Evolutionary conservation across 2,113 vertebrate genomes (phyloP).

Genomic region (Pithys albifrons): DNA sequence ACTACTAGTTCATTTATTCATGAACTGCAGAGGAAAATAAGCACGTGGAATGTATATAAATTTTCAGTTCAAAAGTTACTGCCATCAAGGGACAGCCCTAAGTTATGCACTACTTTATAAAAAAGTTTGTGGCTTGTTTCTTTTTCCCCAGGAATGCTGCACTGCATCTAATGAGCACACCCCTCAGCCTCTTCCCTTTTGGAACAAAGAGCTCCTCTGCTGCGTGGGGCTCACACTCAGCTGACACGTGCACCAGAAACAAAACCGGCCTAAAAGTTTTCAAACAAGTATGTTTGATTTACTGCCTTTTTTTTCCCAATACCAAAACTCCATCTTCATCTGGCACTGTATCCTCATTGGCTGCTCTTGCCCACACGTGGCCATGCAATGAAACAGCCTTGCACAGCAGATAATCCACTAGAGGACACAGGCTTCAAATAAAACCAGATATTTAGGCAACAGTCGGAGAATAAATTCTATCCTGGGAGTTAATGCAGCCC

Average conservation of each 20-base stretch:
- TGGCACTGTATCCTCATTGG: neutral
- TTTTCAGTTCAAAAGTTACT: slow-evolving; percentile 57
- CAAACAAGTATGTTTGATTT: neutral
- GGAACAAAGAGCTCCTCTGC: neutral
- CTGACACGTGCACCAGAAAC: neutral
- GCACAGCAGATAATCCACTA: neutral
- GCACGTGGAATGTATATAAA: slow-evolving; percentile 48
- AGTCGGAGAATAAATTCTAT: neutral
- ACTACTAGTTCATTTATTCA: slow-evolving; percentile 61
- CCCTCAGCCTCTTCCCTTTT: neutral
- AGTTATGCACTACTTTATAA: slow-evolving; percentile 39
- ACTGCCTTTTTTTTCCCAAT: neutral
- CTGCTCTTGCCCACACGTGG: neutral
- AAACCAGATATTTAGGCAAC: neutral
- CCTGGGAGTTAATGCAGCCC: neutral
- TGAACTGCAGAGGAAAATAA: slow-evolving; percentile 62
- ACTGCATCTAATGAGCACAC: slow-evolving; percentile 39
- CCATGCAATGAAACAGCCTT: neutral
- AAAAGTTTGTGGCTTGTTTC: neutral
- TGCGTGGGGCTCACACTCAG: neutral
- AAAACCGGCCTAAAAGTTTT: slow-evolving; percentile 1
- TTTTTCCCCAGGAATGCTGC: neutral
- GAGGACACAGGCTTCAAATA: neutral
- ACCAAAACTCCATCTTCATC: neutral
- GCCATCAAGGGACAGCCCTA: slow-evolving; percentile 50